These are phyloP conservation scores for Cuculus canorus DNA, from an alignment of 2,797 vertebrate species.

Conservation along the genomic window DNA sequence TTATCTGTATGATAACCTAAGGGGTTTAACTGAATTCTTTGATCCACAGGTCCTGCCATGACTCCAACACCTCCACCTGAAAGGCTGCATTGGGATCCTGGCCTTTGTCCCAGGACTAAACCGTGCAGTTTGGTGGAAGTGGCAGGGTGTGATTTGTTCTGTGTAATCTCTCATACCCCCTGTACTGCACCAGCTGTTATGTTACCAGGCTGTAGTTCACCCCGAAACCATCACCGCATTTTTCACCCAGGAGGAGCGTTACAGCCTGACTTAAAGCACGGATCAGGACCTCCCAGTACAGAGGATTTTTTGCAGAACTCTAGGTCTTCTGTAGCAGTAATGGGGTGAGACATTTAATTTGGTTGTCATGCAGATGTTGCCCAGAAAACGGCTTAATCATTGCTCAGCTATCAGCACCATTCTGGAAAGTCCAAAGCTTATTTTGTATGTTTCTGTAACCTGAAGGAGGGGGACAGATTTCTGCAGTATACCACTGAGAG, in stretches of 20 bases:
- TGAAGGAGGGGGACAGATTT: not conserved
- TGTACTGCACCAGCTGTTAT: not conserved
- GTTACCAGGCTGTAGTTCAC: not conserved
- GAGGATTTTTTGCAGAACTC: not conserved
- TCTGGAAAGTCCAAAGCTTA: not conserved
- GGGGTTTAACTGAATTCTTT: not conserved
- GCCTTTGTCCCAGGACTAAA: not conserved
- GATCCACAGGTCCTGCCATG: not conserved
- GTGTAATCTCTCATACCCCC: not conserved
- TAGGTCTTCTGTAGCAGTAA: not conserved
- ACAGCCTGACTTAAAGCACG: not conserved
- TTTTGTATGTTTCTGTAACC: not conserved
- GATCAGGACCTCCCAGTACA: not conserved
- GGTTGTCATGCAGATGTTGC: rapidly evolving
- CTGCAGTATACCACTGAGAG: not conserved
- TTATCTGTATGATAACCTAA: not conserved
- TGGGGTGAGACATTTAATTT: not conserved
- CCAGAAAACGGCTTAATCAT: not conserved
- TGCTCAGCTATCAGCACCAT: not conserved
- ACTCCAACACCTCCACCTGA: not conserved
- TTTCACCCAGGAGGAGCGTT: not conserved
- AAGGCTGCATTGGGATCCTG: not conserved
- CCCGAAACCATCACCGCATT: not conserved
- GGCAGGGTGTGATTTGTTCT: not conserved
- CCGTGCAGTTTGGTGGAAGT: not conserved